Conservation (phyloP, 2,888 invertebrate species). For the Crioceris asparagi region DNA sequence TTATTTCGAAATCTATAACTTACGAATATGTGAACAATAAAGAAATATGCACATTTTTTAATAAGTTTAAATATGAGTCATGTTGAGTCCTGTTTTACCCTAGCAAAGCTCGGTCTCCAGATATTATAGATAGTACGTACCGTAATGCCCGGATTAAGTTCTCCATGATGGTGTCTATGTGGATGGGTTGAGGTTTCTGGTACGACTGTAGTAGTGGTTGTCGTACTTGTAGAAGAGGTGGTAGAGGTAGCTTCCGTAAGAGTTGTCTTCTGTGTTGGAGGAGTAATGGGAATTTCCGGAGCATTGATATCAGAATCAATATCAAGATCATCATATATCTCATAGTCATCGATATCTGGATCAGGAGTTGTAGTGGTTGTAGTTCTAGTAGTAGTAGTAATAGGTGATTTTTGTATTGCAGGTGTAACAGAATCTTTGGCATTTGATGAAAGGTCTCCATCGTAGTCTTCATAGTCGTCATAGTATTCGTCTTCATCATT, state of each 20-base stretch:
- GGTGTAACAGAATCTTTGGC: constrained; percentile 17
- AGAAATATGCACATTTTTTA: too few species aligned
- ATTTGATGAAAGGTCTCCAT: constrained; percentile 17
- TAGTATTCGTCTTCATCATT: constrained; percentile 35
- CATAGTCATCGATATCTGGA: neutral
- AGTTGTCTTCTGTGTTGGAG: constrained; percentile 3
- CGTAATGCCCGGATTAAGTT: constrained; percentile 24
- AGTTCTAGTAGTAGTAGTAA: constrained; percentile 17
- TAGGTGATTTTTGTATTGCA: constrained; percentile 17
- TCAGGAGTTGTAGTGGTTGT: constrained; percentile 11
- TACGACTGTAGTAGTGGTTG: constrained; percentile 11
- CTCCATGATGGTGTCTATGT: constrained; percentile 42
- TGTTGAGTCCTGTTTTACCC: too few species aligned
- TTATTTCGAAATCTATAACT: too few species aligned
- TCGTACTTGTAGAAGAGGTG: constrained; percentile 17
- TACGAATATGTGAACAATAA: too few species aligned
- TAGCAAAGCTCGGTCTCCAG: too few species aligned
- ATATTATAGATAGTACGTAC: too few species aligned
- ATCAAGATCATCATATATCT: constrained; percentile 2
- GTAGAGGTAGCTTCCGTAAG: constrained; percentile 13
- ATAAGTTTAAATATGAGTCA: too few species aligned
- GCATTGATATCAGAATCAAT: neutral
- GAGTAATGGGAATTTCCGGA: neutral
- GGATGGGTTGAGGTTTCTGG: constrained; percentile 29
- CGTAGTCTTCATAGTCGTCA: constrained; percentile 39